Conservation (phyloP, 1,140 invertebrate genomes). For the Pseudomyrmex gracilis region DNA sequence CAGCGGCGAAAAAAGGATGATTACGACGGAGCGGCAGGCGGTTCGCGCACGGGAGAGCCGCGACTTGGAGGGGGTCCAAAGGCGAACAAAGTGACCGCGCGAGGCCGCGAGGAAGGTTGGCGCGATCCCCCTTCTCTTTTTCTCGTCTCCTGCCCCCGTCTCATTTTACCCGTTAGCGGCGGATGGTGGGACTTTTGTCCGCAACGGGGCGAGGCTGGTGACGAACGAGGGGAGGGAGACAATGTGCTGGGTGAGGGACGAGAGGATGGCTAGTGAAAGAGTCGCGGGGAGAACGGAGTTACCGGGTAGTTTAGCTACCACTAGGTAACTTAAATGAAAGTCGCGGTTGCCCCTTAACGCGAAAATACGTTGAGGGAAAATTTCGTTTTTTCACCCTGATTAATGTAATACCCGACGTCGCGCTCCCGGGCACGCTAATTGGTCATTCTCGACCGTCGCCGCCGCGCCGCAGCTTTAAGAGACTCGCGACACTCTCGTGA, state of each 20-base stretch:
- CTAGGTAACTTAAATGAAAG: conserved; percentile 79
- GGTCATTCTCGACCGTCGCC: conserved; percentile 69
- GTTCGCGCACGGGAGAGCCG: conserved; percentile 50
- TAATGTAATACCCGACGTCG: conserved; percentile 74
- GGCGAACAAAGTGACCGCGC: conserved; percentile 68
- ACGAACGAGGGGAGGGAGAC: background rate
- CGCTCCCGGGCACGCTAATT: conserved; percentile 72
- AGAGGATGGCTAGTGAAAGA: conserved; percentile 16
- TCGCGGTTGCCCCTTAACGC: conserved; percentile 72
- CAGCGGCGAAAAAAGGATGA: conserved; percentile 31
- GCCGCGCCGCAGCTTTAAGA: conserved; percentile 64
- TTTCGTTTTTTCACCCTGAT: conserved; percentile 76
- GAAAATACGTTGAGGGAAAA: conserved; percentile 79
- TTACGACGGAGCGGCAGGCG: background rate
- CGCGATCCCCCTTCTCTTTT: conserved; percentile 42
- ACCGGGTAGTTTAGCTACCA: conserved; percentile 76
- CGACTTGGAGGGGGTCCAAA: conserved; percentile 32
- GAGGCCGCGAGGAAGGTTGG: conserved; percentile 63
- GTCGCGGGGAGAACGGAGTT: conserved; percentile 63
- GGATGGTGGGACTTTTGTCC: conserved; percentile 45
- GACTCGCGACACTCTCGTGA: background rate
- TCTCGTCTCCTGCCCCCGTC: conserved; percentile 8
- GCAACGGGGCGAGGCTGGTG: conserved; percentile 31
- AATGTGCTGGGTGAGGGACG: background rate
- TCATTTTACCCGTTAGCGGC: conserved; percentile 44